Conservation (phyloP, 92 coral and sea anemone genomes). For the Heliopora coerulea region DNA sequence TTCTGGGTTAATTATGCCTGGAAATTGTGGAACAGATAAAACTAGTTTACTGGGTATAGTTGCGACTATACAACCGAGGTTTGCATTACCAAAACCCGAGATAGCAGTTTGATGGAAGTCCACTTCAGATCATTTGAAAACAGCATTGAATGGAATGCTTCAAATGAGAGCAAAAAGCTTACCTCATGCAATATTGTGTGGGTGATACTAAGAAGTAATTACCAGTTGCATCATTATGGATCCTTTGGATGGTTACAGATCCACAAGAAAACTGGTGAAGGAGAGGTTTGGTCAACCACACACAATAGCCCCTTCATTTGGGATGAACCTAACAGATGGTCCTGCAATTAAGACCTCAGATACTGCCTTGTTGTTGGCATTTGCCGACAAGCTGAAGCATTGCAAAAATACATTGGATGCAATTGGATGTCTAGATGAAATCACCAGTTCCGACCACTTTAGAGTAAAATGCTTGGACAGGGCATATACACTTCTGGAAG, state of each 20-base stretch:
- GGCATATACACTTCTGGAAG: background rate
- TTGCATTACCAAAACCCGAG: conserved; percentile 46
- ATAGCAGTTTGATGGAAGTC: conserved; percentile 44
- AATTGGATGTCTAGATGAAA: conserved; percentile 39
- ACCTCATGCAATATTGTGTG: conserved; percentile 46
- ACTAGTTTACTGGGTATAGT: background rate
- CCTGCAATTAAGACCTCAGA: conserved; percentile 26
- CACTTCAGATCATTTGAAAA: conserved; percentile 46
- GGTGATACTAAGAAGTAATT: conserved; percentile 41
- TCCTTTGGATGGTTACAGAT: conserved; percentile 28
- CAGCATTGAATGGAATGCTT: conserved; percentile 19
- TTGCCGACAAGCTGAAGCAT: conserved; percentile 21
- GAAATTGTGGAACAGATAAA: background rate
- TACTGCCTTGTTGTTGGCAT: conserved; percentile 5
- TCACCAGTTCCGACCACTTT: conserved; percentile 40
- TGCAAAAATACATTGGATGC: conserved; percentile 44
- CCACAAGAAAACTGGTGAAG: conserved; percentile 26
- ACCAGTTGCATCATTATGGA: conserved; percentile 35
- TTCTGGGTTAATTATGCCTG: background rate
- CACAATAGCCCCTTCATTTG: conserved; percentile 4
- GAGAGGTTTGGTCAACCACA: conserved; percentile 42
- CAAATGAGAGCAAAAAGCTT: conserved; percentile 11
- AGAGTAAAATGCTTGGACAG: conserved; percentile 35
- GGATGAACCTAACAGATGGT: conserved; percentile 29
- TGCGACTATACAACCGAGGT: conserved; percentile 32